A percentile compares a stretch with the other conserved stretches of the same genome.
Evolutionary conservation across 2,113 vertebrate genomes (phyloP).

Genomic region (Barbus barbus): DNA sequence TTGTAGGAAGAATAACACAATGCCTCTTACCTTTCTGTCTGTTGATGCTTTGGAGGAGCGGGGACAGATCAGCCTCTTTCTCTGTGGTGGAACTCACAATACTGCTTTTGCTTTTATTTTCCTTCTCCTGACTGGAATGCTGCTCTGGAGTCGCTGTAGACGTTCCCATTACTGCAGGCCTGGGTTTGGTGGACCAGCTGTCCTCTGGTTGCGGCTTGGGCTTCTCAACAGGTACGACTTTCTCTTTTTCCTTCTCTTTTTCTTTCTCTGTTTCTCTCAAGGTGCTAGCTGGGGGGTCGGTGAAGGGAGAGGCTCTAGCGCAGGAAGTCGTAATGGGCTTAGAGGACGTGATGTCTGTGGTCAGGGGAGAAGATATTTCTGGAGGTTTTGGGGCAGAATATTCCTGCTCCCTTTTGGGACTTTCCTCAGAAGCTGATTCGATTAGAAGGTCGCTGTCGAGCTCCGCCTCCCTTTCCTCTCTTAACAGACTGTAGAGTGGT

Average conservation of each 20-base stretch:
- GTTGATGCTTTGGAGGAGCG: constrained; percentile 62
- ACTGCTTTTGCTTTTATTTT: constrained; percentile 60
- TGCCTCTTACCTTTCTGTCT: constrained; percentile 84
- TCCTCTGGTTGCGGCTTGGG: constrained; percentile 24
- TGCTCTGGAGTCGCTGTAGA: constrained; percentile 71
- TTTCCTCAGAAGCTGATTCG: constrained; percentile 95
- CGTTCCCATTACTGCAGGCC: constrained; percentile 69
- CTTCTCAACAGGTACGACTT: background rate
- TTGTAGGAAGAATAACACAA: background rate
- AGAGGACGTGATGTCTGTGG: constrained; percentile 47
- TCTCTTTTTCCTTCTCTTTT: constrained; percentile 73
- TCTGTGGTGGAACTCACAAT: constrained; percentile 65
- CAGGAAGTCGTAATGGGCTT: constrained; percentile 31
- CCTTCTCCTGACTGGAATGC: constrained; percentile 63
- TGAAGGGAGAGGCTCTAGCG: background rate
- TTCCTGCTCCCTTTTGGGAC: constrained; percentile 93
- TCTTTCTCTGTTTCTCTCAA: constrained; percentile 60
- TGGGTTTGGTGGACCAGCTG: constrained; percentile 70
- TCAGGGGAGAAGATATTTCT: constrained; percentile 62
- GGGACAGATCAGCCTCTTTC: constrained; percentile 60
- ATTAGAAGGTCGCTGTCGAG: constrained; percentile 97
- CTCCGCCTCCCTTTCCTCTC: constrained; percentile 95
- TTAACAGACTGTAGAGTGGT: constrained; percentile 90
- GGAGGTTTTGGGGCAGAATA: constrained; percentile 78
- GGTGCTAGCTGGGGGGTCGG: constrained; percentile 62